Evolutionary conservation across 2,113 vertebrate genomes (phyloP), one percentile per base, ranked within the genome.

Genomic region (Cyphomyrus plagiostoma): DNA sequence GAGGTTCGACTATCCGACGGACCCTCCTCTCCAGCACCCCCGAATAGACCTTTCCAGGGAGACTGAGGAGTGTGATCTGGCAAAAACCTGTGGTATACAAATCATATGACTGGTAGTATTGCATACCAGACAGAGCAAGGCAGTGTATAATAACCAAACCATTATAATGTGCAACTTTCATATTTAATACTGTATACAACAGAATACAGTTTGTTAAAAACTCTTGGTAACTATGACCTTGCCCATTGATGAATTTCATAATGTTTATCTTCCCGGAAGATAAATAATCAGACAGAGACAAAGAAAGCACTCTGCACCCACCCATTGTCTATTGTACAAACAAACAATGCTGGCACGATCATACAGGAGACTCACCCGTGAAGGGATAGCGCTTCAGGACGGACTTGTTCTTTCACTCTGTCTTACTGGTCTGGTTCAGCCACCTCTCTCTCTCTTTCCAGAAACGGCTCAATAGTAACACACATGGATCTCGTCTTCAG

Each of bases 391-490:
- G 35, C 15, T 80, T 80, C 74, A 80, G 74, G 74, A 80, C 0
- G 0, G 35, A 80, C 74, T 80, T 42, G 74, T 11, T 39, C 35
- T 80, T 35, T 80, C 35, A 13, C 35, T 42, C 39, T n/a, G 42
- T 42, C 82, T 85, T 17, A 45, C 42, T n/a, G 82, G 21, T 85
- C 82, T 49, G 82, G 21, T 49, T 85, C 82, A 50, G 21, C 45
- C n/a, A 5, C 86, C 13, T 11, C 2, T 50, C 35, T 58, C 7
- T 62, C 7, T 49, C 23, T 46, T 66, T 19, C 66, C 30, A 88
- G 88, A 30, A 77, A 88, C 0, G 88, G 66, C 88, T 88, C 88
- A 49, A 30, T 80, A 46, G 23, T 80, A 21, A 77, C 88, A 30
- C 39, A 88, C 13, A 17, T 88, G 62, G 23, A 77, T 10, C 46